These are phyloP conservation scores for Thera obeliscata DNA, from an alignment of 2,888 invertebrate genomes.

Conservation along the genomic window DNA sequence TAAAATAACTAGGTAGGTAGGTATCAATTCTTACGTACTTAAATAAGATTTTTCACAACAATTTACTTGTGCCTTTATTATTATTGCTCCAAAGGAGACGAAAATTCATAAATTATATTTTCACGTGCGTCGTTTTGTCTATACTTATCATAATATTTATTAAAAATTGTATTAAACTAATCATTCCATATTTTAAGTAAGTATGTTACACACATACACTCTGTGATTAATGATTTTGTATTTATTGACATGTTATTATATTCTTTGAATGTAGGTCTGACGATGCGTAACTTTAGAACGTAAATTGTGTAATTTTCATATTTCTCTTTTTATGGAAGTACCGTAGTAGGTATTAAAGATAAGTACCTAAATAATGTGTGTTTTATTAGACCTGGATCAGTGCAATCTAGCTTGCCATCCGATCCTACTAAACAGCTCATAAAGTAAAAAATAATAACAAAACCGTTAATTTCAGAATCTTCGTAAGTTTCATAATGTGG, in stretches of 20 bases:
- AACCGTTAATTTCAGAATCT: too few relatives aligned
- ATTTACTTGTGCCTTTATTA: constrained; percentile 52
- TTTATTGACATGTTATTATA: constrained; percentile 66
- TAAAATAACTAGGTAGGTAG: background rate
- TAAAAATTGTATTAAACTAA: constrained; percentile 49
- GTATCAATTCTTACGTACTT: background rate
- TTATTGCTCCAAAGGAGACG: constrained; percentile 33
- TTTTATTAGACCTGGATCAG: constrained; percentile 1
- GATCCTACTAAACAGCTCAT: too few relatives aligned
- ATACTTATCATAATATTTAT: constrained; percentile 53
- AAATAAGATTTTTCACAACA: constrained; percentile 32
- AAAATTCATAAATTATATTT: constrained; percentile 21
- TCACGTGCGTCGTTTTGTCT: constrained; percentile 2
- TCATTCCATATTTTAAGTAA: constrained; percentile 71
- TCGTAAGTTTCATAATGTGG: too few relatives aligned
- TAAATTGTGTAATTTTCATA: constrained; percentile 68
- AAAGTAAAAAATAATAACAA: too few relatives aligned
- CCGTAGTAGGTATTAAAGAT: constrained; percentile 65
- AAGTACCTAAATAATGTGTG: constrained; percentile 45
- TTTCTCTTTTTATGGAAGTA: constrained; percentile 73
- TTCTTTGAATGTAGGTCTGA: constrained; percentile 51
- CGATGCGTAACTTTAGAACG: constrained; percentile 56
- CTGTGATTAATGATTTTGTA: constrained; percentile 75
- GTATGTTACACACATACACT: constrained; percentile 60
- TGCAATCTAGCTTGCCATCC: too few relatives aligned